A percentile compares a stretch with the other conserved stretches of the same genome.
These are phyloP conservation scores for Argentina silus DNA, from an alignment of 2,797 vertebrate species.

Conservation along the genomic window DNA sequence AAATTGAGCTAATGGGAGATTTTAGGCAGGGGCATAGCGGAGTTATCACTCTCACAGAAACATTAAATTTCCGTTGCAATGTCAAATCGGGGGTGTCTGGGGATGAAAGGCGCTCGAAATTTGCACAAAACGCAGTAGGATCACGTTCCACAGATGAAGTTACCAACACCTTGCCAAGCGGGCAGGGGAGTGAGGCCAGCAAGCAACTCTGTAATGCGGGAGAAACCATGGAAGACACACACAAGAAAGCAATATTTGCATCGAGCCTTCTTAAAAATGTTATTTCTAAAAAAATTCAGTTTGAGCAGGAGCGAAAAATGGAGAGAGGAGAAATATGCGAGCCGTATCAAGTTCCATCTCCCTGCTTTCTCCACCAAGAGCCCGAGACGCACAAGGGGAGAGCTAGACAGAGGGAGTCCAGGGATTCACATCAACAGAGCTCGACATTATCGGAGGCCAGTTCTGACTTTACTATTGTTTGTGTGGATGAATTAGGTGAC, in stretches of 20 bases:
- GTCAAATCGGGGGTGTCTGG: constrained; percentile 73
- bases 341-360: constrained; percentile 54
- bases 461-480: constrained; percentile 79
- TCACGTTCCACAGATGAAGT: constrained; percentile 83
- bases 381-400: constrained; percentile 66
- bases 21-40: constrained; percentile 74
- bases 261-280: constrained; percentile 95
- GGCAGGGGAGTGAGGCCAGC: constrained; percentile 65
- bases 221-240: constrained; percentile 80
- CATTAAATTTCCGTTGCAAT: constrained; percentile 84
- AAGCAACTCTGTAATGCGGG: constrained; percentile 57
- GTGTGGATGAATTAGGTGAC: constrained; percentile 81
- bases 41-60: constrained; percentile 86
- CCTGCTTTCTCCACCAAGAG: constrained; percentile 59
- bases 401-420: constrained; percentile 46
- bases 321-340: constrained; percentile 92
- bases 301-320: constrained; percentile 96
- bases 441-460: constrained; percentile 83
- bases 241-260: constrained; percentile 91
- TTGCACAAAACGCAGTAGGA: constrained; percentile 71
- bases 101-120: constrained; percentile 69
- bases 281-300: constrained; percentile 97
- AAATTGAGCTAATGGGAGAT: constrained; percentile 74
- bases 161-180: constrained; percentile 74
- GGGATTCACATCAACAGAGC: constrained; percentile 77